Percentiles rank a stretch among this genome's conserved stretches.
Evolutionary conservation across 2,113 vertebrate species (phyloP).

Genomic region (Fulica atra): DNA sequence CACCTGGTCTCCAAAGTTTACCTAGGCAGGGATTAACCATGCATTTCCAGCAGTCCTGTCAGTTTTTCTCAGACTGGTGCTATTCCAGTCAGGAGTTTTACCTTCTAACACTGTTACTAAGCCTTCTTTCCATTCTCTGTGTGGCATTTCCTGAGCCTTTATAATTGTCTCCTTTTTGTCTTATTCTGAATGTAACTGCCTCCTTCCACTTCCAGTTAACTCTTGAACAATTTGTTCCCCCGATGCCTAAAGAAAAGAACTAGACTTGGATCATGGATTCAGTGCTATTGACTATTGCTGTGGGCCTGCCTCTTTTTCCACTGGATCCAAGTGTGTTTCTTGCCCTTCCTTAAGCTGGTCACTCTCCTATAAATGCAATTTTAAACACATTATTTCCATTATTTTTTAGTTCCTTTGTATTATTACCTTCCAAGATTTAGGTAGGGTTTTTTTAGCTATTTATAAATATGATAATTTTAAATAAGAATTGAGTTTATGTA

Average conservation of each 20-base stretch:
- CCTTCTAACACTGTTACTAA: background rate
- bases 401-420: background rate
- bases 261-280: background rate
- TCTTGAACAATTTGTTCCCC: background rate
- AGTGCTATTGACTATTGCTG: background rate
- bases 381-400: background rate
- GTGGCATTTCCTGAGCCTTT: background rate
- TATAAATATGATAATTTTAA: background rate
- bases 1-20: background rate
- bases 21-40: background rate
- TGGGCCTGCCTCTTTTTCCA: background rate
- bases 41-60: background rate
- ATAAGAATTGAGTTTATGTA: background rate
- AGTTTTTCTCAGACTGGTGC: background rate
- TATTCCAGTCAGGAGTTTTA: background rate
- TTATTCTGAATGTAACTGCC: background rate
- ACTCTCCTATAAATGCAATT: background rate
- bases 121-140: background rate
- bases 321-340: background rate
- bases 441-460: background rate
- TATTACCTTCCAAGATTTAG: background rate
- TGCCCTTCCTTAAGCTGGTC: background rate
- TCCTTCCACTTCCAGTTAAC: background rate
- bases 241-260: background rate
- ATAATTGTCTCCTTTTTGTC: background rate